Evolutionary conservation across 64 coral and sea anemone species (phyloP).

Genomic region (Platygyra sinensis): DNA sequence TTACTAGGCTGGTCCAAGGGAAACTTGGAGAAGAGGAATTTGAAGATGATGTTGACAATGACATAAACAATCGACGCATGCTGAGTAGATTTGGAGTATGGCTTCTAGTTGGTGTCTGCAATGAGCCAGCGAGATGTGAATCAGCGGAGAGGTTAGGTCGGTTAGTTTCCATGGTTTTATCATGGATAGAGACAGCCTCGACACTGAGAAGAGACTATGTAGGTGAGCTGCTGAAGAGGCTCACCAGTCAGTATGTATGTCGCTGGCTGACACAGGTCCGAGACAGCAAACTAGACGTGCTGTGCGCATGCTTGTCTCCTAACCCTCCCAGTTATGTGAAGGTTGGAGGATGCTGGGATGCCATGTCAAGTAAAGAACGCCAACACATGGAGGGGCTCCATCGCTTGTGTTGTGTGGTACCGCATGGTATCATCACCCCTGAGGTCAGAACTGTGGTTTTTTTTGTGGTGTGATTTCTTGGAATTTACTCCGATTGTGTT

Average conservation of each 20-base stretch:
- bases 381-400: slow-evolving; percentile 94
- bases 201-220: slow-evolving; percentile 79
- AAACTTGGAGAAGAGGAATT: slow-evolving; percentile 65
- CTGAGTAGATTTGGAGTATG: slow-evolving; percentile 96
- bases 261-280: slow-evolving; percentile 88
- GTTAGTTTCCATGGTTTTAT: slow-evolving; percentile 86
- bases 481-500: too few species aligned
- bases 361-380: slow-evolving; percentile 67
- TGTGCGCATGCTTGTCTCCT: slow-evolving; percentile 86
- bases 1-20: slow-evolving; percentile 60
- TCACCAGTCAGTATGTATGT: slow-evolving; percentile 81
- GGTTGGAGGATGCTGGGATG: slow-evolving; percentile 83
- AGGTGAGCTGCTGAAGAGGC: slow-evolving; percentile 84
- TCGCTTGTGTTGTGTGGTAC: slow-evolving; percentile 85
- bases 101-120: slow-evolving; percentile 84
- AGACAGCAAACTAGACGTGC: slow-evolving; percentile 80
- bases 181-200: slow-evolving; percentile 90
- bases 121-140: slow-evolving; percentile 59
- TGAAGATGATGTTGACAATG: slow-evolving; percentile 86
- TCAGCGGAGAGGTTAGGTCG: slow-evolving; percentile 84
- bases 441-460: slow-evolving; percentile 51
- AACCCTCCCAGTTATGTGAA: slow-evolving; percentile 82
- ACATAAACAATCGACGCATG: slow-evolving; percentile 91
- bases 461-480: neutral
- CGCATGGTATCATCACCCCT: slow-evolving; percentile 70